Percentiles rank a stretch among this genome's conserved stretches.
phyloP scores from a whole-genome alignment of 2,113 vertebrate species.

The Nipponia nippon region DNA sequence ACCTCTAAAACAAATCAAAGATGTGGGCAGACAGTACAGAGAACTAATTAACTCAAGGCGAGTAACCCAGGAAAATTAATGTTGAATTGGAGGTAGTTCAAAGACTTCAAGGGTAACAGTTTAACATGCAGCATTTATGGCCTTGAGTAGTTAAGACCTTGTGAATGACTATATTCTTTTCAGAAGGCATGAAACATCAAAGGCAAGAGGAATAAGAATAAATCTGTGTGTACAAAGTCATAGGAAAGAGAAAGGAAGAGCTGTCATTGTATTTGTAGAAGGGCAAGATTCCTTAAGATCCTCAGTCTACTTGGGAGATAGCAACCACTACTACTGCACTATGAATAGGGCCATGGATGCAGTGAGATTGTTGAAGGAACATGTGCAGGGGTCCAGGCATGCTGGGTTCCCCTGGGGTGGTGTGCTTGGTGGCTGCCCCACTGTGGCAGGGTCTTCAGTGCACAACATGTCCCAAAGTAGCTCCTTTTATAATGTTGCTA shows the following conservation, averaged over 20 bases:
- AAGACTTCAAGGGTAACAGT: not conserved
- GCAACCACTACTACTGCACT: not conserved
- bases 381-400: too few species aligned
- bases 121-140: slow-evolving; percentile 5
- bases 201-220: not conserved
- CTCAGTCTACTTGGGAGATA: not conserved
- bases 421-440: not conserved
- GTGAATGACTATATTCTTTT: not conserved
- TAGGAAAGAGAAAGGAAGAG: not conserved
- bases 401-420: not conserved
- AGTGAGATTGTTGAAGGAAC: not conserved
- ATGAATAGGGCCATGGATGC: not conserved
- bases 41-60: slow-evolving; percentile 16
- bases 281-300: not conserved
- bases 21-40: not conserved
- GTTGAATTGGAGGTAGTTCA: not conserved
- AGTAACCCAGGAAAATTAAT: slow-evolving; percentile 28
- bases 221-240: not conserved
- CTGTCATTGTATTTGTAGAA: not conserved
- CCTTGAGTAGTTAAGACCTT: not conserved
- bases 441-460: not conserved
- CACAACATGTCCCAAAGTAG: not conserved
- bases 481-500: not conserved
- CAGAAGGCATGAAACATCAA: not conserved
- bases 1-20: slow-evolving; percentile 44